Percentiles rank a stretch among this genome's conserved stretches.
These are phyloP conservation scores for Urocyon cinereoargenteus DNA, from an alignment of 2,797 vertebrate genomes.

Conservation along the genomic window DNA sequence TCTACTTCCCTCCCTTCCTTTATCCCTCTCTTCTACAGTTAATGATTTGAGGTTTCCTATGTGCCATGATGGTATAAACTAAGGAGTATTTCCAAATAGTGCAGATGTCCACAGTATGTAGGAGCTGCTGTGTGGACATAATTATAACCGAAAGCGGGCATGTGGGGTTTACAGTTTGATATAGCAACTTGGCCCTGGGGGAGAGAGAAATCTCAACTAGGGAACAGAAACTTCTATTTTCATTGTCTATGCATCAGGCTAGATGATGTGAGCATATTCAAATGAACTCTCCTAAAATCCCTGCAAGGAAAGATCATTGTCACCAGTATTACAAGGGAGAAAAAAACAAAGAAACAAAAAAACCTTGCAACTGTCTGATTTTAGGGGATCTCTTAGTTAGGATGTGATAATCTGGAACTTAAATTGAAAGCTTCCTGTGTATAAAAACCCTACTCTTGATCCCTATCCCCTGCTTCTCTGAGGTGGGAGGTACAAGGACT, in stretches of 20 bases:
- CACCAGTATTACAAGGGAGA: background rate
- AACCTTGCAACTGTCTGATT: background rate
- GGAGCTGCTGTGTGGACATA: background rate
- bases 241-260: background rate
- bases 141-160: background rate
- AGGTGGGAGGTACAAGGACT: background rate
- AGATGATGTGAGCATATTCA: background rate
- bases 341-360: background rate
- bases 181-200: background rate
- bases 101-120: too few relatives aligned
- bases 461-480: background rate
- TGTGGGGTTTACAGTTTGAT: background rate
- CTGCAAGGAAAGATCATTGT: background rate
- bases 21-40: background rate
- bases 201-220: background rate
- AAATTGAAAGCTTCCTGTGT: background rate
- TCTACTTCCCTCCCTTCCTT: background rate
- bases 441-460: background rate
- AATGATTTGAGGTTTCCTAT: background rate
- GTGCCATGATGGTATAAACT: background rate
- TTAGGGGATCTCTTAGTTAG: conserved; percentile 13
- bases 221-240: background rate
- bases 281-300: background rate
- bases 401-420: background rate
- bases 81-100: background rate